phyloP scores from a whole-genome alignment of 2,888 invertebrate species.

The Troides helena region DNA sequence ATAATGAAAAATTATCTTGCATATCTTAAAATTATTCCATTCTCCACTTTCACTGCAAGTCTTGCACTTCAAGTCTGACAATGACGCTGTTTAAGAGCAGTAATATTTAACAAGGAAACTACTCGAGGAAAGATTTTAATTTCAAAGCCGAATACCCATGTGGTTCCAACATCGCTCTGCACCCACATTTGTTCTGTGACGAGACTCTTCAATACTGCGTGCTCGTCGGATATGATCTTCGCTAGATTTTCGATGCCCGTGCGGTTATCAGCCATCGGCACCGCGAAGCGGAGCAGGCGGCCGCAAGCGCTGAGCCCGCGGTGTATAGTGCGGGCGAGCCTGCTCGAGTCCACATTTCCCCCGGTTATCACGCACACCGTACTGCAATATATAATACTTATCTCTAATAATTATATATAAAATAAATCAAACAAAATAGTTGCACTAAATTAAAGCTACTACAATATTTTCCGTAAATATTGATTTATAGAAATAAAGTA shows the following conservation, averaged over 20 bases:
- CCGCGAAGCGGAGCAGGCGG: slow-evolving; percentile 83
- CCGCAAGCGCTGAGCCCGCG: slow-evolving; percentile 89
- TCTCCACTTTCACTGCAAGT: too few species aligned
- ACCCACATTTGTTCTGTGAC: slow-evolving; percentile 74
- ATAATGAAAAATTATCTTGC: too few species aligned
- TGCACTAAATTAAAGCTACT: background rate
- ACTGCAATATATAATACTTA: slow-evolving; percentile 58
- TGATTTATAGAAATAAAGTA: too few species aligned
- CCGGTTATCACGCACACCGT: slow-evolving; percentile 88
- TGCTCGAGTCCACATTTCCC: slow-evolving; percentile 90
- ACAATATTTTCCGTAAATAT: background rate
- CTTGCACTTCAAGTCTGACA: too few species aligned
- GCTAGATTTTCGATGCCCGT: slow-evolving; percentile 85
- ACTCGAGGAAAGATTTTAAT: background rate
- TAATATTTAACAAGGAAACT: background rate
- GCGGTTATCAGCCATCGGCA: slow-evolving; percentile 86
- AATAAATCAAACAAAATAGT: background rate
- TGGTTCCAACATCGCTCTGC: slow-evolving; percentile 62
- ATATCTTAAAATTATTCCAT: too few species aligned
- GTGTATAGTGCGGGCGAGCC: slow-evolving; percentile 87
- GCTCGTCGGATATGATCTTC: slow-evolving; percentile 58
- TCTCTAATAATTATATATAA: background rate
- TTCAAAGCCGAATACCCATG: slow-evolving; percentile 51
- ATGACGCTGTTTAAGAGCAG: background rate
- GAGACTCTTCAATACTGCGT: slow-evolving; percentile 63